Percentiles rank a stretch among this genome's conserved stretches.
phyloP scores from a whole-genome alignment of 2,888 invertebrate genomes.

The Temnothorax unifasciatus region DNA sequence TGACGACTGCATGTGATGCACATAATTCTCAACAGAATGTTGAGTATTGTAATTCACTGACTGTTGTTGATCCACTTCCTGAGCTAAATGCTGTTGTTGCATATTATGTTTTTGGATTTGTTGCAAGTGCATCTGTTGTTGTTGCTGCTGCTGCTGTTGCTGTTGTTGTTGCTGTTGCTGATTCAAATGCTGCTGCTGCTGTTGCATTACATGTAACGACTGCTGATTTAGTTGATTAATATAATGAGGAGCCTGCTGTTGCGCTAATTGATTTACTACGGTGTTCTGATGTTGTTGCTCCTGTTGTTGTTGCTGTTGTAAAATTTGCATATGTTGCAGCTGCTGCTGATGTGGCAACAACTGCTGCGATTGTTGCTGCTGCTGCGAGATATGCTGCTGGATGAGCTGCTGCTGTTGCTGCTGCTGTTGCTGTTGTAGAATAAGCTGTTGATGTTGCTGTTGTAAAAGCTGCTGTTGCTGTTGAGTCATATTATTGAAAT shows the following conservation, averaged over 20 bases:
- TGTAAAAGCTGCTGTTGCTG: constrained; percentile 81
- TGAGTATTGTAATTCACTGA: constrained; percentile 76
- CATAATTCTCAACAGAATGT: constrained; percentile 78
- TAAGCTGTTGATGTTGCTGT: constrained; percentile 79
- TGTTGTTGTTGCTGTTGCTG: constrained; percentile 78
- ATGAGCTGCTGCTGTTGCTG: constrained; percentile 80
- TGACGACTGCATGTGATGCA: constrained; percentile 80
- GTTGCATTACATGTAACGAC: constrained; percentile 79
- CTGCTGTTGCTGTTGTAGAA: constrained; percentile 80
- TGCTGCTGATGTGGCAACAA: constrained; percentile 77
- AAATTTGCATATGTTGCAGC: constrained; percentile 79
- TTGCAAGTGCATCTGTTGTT: constrained; percentile 82
- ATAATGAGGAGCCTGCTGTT: constrained; percentile 81
- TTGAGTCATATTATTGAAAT: constrained; percentile 80
- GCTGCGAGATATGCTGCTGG: constrained; percentile 79
- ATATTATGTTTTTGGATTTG: constrained; percentile 78
- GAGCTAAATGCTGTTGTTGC: constrained; percentile 75
- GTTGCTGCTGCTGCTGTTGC: constrained; percentile 59
- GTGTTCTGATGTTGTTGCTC: constrained; percentile 80
- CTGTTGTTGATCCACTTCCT: constrained; percentile 76
- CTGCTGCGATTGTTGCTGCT: constrained; percentile 76
- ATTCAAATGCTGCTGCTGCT: constrained; percentile 81
- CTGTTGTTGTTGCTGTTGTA: constrained; percentile 76
- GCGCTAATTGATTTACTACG: constrained; percentile 80
- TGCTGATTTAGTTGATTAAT: constrained; percentile 81